These are phyloP conservation scores for Rotaria sp. DNA, from an alignment of 2,888 invertebrate species.

Conservation along the genomic window DNA sequence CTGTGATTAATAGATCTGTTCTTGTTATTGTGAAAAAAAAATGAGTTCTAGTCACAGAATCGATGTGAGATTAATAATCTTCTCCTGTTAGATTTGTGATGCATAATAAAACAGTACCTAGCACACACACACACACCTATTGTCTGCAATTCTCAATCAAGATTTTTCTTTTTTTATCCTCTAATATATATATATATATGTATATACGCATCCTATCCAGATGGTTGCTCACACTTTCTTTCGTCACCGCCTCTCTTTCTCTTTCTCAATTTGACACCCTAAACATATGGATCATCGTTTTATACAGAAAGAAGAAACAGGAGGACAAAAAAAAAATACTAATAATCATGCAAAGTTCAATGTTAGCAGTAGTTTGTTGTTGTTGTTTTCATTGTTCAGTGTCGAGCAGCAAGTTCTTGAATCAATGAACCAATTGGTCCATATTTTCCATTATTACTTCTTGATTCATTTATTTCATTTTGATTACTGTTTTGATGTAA, in stretches of 20 bases:
- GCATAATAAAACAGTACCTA: constrained; percentile 4
- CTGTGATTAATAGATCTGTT: constrained; percentile 12
- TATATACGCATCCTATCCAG: background rate
- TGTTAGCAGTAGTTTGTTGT: no score
- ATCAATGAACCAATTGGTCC: background rate
- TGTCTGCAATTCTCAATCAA: constrained; percentile 18
- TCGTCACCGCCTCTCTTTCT: background rate
- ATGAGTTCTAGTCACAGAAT: constrained; percentile 19
- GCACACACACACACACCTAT: constrained; percentile 7
- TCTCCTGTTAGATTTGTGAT: background rate
- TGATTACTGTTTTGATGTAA: background rate
- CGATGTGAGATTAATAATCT: constrained; percentile 19
- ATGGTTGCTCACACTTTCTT: constrained; percentile 11
- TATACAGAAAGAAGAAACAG: background rate
- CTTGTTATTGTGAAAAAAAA: background rate
- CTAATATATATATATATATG: background rate
- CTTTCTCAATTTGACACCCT: background rate
- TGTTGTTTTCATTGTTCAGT: background rate
- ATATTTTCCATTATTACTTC: background rate
- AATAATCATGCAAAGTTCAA: background rate
- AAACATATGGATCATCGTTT: constrained; percentile 17
- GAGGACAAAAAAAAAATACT: background rate
- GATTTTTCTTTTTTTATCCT: constrained; percentile 2
- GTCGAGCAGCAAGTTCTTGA: constrained; percentile 4
- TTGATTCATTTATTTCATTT: background rate